Evolutionary conservation across 2,113 vertebrate species (phyloP), one percentile per base, ranked within the genome.

Genomic region (Ptyas mucosa): DNA sequence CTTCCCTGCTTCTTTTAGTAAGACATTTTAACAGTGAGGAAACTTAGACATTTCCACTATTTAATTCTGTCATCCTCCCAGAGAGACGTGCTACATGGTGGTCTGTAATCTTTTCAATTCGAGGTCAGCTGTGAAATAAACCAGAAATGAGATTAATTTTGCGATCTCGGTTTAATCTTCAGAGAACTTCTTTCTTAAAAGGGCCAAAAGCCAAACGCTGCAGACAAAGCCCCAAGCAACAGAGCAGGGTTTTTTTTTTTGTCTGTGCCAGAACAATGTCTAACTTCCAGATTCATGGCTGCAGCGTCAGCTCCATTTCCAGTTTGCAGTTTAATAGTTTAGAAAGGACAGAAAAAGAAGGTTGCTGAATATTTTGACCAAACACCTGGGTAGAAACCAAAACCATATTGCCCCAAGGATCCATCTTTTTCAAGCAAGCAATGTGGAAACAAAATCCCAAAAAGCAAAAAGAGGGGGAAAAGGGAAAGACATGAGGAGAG

Each of bases 81-180:
- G 39, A 49, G 51, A 54, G 20, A 43, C 0, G 2, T 91, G n/a
- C 92, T 91, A 26, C 85, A 49, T 75, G 89, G 89, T 90, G 89
- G 57, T 93, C 89, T 91, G 39, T 55, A 91, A 87, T 49, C 52
- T 93, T 88, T 91, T 18, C 34, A 91, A 69, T 49, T 61, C 92
- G 55, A 91, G 89, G 89, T 90, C 81, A 93, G 87, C 85, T 90
- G 54, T 86, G 90, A 93, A 93, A 90, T 93, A 93, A 61, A 90
- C 49, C 89, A 87, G 88, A 90, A 93, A 90, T 87, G 29, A 93
- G 92, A 91, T 91, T 91, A 93, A 88, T 88, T 87, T 93, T 93
- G 57, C 51, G n/a, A 57, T 88, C 89, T 93, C 92, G 43, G 88
- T 89, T 89, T 90, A 93, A 87, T 93, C 92, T 75, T 91, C 92